A percentile compares a stretch with the other conserved stretches of the same genome.
These are phyloP conservation scores for Cinara cedri DNA, from an alignment of 2,888 invertebrate species.

Conservation along the genomic window DNA sequence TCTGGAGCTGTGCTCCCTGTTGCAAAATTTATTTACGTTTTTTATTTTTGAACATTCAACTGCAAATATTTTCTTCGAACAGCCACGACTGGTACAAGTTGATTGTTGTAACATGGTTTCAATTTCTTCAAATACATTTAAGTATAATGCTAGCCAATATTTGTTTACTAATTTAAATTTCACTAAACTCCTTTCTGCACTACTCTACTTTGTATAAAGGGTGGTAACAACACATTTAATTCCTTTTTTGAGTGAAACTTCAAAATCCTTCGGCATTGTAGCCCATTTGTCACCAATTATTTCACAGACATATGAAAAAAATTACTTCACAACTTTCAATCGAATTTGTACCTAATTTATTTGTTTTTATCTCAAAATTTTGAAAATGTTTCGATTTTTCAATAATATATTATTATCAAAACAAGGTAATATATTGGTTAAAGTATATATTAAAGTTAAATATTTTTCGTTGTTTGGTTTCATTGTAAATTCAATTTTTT, in stretches of 20 bases:
- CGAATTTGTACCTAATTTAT: too few relatives aligned
- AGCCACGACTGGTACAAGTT: not conserved
- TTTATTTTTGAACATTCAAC: constrained; percentile 9
- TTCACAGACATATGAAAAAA: too few relatives aligned
- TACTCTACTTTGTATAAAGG: not conserved
- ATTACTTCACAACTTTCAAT: too few relatives aligned
- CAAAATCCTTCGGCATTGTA: not conserved
- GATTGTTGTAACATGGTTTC: constrained; percentile 8
- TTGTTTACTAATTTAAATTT: not conserved
- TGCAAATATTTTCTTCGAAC: constrained; percentile 9
- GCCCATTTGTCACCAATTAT: not conserved
- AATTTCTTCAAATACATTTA: constrained; percentile 20
- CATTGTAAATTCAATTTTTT: too few relatives aligned
- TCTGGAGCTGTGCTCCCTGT: constrained; percentile 4
- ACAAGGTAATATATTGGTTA: too few relatives aligned
- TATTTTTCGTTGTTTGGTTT: too few relatives aligned
- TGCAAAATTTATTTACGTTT: not conserved
- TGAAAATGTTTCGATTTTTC: too few relatives aligned
- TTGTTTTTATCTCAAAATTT: too few relatives aligned
- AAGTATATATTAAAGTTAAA: too few relatives aligned
- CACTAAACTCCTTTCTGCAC: not conserved
- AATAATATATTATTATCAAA: too few relatives aligned
- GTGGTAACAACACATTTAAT: constrained; percentile 6
- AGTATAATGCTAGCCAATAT: not conserved
- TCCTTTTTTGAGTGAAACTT: not conserved